Conservation (phyloP, 2,797 vertebrate genomes). For the Aeoliscus strigatus region DNA sequence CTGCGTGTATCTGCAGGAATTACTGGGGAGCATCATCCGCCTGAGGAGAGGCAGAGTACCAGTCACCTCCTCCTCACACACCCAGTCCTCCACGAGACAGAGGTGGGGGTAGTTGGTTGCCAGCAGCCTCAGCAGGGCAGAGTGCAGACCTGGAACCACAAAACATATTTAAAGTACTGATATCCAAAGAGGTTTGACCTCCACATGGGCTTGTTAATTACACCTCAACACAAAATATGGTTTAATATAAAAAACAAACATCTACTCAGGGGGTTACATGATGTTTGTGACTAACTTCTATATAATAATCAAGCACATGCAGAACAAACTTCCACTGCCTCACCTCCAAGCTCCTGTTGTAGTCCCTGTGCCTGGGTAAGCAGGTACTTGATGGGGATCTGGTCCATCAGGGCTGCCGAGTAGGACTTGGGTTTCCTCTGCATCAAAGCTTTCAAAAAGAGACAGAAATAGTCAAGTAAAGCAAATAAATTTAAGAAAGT, state of each 20-base stretch:
- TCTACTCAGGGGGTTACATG: too few species aligned
- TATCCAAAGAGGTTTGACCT: too few species aligned
- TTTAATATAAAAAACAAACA: not conserved
- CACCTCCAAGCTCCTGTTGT: slow-evolving; percentile 95
- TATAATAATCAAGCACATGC: too few species aligned
- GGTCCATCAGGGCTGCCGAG: slow-evolving; percentile 94
- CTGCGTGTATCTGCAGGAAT: slow-evolving; percentile 87
- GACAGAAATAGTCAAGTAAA: slow-evolving; percentile 3
- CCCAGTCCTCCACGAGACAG: slow-evolving; percentile 98
- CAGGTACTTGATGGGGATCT: slow-evolving; percentile 97
- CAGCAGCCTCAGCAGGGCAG: slow-evolving; percentile 89
- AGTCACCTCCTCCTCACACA: slow-evolving; percentile 95
- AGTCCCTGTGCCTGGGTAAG: slow-evolving; percentile 95
- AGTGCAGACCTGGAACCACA: slow-evolving; percentile 82
- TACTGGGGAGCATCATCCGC: slow-evolving; percentile 89
- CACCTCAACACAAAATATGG: too few species aligned
- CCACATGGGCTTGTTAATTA: too few species aligned
- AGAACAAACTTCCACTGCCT: slow-evolving; percentile 12
- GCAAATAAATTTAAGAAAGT: too few species aligned
- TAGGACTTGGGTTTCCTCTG: slow-evolving; percentile 96
- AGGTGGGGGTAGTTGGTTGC: slow-evolving; percentile 97
- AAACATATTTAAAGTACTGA: too few species aligned
- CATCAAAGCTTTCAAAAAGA: slow-evolving; percentile 81
- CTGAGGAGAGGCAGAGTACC: slow-evolving; percentile 89
- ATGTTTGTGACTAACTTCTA: too few species aligned